Conservation (phyloP, 2,888 invertebrate species). For the Callosobruchus maculatus region DNA sequence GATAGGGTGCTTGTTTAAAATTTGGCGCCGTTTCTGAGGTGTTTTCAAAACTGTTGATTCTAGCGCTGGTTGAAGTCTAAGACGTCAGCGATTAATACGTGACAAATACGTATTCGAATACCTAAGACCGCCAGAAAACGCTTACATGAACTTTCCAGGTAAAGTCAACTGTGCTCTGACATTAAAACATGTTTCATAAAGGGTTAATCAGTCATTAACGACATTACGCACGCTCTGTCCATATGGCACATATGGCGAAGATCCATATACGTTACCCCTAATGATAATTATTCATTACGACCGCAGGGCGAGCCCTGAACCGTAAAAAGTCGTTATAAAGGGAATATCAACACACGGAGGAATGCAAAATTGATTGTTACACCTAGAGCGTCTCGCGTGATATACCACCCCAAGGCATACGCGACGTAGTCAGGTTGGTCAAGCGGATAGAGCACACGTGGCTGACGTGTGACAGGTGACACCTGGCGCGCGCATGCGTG, state of each 20-base stretch:
- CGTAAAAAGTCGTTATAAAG: slow-evolving; percentile 22
- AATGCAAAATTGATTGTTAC: slow-evolving; percentile 24
- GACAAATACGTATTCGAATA: too few species aligned
- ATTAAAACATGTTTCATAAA: too few species aligned
- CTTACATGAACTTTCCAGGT: too few species aligned
- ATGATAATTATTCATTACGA: neutral
- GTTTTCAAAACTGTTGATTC: too few species aligned
- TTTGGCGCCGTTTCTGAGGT: too few species aligned
- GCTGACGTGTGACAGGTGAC: slow-evolving; percentile 29
- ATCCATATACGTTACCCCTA: neutral
- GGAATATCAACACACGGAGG: slow-evolving; percentile 17
- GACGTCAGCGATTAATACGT: too few species aligned
- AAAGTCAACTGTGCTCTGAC: too few species aligned
- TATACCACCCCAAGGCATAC: slow-evolving; percentile 1
- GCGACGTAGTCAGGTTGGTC: neutral
- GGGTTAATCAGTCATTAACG: too few species aligned
- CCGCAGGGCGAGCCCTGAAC: slow-evolving; percentile 6
- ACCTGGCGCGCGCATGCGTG: slow-evolving; percentile 30
- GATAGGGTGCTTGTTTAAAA: too few species aligned
- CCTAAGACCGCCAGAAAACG: too few species aligned
- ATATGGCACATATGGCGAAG: neutral
- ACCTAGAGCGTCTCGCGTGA: slow-evolving; percentile 13
- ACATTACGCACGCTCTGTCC: neutral
- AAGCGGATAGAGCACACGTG: neutral
- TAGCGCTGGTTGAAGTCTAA: too few species aligned